Base-by-base conservation (phyloP, 2,113 vertebrate genomes). In the Ursus arctos region DNA sequence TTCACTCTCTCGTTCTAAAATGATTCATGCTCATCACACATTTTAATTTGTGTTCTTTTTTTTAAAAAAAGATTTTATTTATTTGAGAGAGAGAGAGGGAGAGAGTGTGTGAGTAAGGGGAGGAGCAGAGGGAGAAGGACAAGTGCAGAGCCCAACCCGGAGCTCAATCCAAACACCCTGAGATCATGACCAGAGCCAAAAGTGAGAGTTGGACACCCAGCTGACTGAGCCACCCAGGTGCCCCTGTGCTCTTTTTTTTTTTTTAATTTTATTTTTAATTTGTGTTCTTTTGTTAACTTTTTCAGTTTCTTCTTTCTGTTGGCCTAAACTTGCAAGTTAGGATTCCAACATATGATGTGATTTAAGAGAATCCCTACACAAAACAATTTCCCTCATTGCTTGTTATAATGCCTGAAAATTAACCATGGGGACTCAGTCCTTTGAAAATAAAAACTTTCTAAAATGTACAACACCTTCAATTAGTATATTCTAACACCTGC, bases 1-100 rank as follows among this genome's bases (percentile, higher is more conserved):
- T 96, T 97, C 65, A 94, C 28, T 59, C 77, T 87, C 88, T 81
- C 74, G 63, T 92, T 96, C 88, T 95, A 72, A 97, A 92, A 88
- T 91, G 72, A 95, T 65, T 82, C 72, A 61, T 43, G 5, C 9
- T 95, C 21, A 81, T 85, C 79, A 67, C 26, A 93, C 33, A 67
- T 77, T 96, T 87, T 81, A 93, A 81, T 94, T 95, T 93, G 57
- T 93, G 9, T 88, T 93, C 47, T 95, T 33, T 9, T 69, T 69
- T 69, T 67, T 36, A 2, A 36, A 36, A 36, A 36, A n/a, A 69
- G 67, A 19, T n/a, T 69, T n/a, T 69, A 69, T n/a, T 69, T n/a
- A 59, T 24, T 19, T 69, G 67, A 69, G 33, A 69, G 33, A 4
- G 33, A 69, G 4, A 36, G 65, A 69, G 33, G 8, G 18, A 69